Evolutionary conservation across 2,888 invertebrate species (phyloP).

Genomic region (Dendrolimus pini): DNA sequence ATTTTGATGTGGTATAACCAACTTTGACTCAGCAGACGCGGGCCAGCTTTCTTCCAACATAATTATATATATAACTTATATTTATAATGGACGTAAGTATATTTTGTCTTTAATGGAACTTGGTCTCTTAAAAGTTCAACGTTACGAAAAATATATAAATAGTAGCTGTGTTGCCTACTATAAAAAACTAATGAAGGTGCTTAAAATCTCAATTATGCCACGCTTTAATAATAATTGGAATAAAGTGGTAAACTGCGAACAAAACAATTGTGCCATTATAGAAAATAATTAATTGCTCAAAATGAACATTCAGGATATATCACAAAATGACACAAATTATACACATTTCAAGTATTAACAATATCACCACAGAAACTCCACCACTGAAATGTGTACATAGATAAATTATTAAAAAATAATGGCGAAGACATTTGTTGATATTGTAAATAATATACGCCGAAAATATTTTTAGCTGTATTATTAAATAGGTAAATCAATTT

Average conservation of each 20-base stretch:
- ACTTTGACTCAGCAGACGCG: too few species aligned
- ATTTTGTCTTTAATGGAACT: too few species aligned
- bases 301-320: neutral
- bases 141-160: too few species aligned
- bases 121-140: too few species aligned
- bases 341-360: constrained; percentile 7
- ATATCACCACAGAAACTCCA: constrained; percentile 1
- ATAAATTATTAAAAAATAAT: constrained; percentile 13
- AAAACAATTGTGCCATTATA: constrained; percentile 7
- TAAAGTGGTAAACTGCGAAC: too few species aligned
- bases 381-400: constrained; percentile 6
- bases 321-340: neutral
- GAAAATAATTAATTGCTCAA: constrained; percentile 15
- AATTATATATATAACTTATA: too few species aligned
- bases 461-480: constrained; percentile 18
- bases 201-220: constrained; percentile 5
- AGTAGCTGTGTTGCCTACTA: too few species aligned
- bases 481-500: constrained; percentile 28
- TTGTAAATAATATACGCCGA: constrained; percentile 41
- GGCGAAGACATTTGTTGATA: constrained; percentile 30
- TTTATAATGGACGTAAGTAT: too few species aligned
- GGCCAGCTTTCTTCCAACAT: too few species aligned
- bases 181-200: constrained; percentile 7
- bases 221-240: neutral
- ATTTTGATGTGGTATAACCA: too few species aligned